Evolutionary conservation across 2,797 vertebrate species (phyloP), one percentile per base, ranked within the genome.

Genomic region (Esox masquinongy): DNA sequence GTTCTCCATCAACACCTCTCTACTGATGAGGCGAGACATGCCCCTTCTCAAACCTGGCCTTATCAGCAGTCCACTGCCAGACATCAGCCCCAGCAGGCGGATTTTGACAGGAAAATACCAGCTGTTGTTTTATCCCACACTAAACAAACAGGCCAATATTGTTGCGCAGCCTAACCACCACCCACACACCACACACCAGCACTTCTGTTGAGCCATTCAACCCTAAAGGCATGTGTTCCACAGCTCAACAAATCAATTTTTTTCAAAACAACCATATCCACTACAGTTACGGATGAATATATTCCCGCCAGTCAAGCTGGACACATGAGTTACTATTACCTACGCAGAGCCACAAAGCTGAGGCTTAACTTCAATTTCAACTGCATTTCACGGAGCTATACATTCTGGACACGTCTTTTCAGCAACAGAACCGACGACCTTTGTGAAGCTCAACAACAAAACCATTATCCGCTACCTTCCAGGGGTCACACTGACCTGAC

Each of bases 1-100:
- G 78, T 86, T 79, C 90, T 93, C 91, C 86, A 92, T 94, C 92
- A 93, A 92, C 91, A 92, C 91, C 83, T 90, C 87, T 74, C 85
- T 73, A 76, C 79, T 81, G 87, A 91, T 72, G 82, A 86, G 53
- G 67, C 80, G 78, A 78, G 85, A 85, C 79, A 77, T 78, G 83
- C 80, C 81, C 84, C 88, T 80, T 88, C 68, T 84, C 86, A 87
- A 90, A 93, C 83, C 90, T 90, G 89, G 87, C 75, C 85, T 90
- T 87, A 86, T 90, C 87, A 83, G 77, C 83, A 77, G 78, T 84
- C 82, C 56, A 14, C 76, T 76, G 68, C 76, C 85, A 83, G 74
- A 74, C 84, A 88, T 87, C 83, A 92, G 82, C 88, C 89, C 90
- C 87, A 84, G 83, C 88, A 79, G 82, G 68, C 84, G 87, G 87